Base-by-base conservation (phyloP, 2,888 invertebrate species). In the Pseudococcus longispinus region DNA sequence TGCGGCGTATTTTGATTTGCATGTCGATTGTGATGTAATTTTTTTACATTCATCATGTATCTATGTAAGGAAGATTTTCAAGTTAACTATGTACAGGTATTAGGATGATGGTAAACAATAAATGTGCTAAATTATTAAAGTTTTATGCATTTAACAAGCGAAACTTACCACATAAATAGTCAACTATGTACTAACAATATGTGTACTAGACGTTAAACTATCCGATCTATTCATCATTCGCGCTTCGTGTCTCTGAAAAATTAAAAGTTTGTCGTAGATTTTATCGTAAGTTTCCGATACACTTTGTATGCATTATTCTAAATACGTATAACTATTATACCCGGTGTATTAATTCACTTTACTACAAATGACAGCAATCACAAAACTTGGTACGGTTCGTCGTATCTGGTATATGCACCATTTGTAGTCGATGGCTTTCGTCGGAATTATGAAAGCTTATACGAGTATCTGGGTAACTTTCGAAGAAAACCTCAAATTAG, bases 1-100 rank as follows among this genome's bases (percentile, higher is more conserved):
- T 80, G 77, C 77, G 77, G 20, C 20, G 37, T 80, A 42, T 37
- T 80, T 80, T 80, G 77, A 80, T 80, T 80, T 80, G 77, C 77
- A 80, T 80, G 77, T 80, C 77, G 77, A 80, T 42, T 80, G 42
- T 80, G 77, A 80, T 42, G 77, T 18, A 80, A 80, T 80, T 70
- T 70, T 60, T 60, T 70, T 65, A n/a, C 18, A 74, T 13, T 20
- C 42, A 42, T 42, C 9, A n/a, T n/a, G n/a, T n/a, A n/a, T n/a
- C n/a, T n/a, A n/a, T 29, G 29, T 80, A 60, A 60, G 23, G 11
- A 51, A 60, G 60, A 60, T n/a, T 37, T 32, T 32, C 37, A 11
- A 80, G 37, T 20, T 80, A 5, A 32, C 6, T 13, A 77, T 1
- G 15, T 74, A 74, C 74, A 18, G 18, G 74, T 74, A 74, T 32